These are phyloP conservation scores for Urocolius indicus DNA, from an alignment of 2,113 vertebrate genomes.

Conservation along the genomic window DNA sequence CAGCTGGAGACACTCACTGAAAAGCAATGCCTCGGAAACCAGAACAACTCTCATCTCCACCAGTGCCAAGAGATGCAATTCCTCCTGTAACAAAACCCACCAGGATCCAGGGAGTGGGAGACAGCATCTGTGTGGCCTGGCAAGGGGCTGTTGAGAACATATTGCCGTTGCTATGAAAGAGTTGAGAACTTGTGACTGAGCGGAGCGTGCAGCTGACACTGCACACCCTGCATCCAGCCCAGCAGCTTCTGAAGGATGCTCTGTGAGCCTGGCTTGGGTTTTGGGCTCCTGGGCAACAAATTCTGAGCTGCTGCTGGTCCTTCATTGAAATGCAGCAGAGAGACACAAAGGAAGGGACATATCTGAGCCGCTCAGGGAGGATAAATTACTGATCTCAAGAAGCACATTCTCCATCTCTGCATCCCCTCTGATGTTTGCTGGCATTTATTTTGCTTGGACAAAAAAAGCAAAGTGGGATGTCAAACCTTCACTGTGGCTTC, in stretches of 20 bases:
- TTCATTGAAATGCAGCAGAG: background rate
- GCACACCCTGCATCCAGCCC: background rate
- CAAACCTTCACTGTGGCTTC: background rate
- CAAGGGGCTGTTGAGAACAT: constrained; percentile 70
- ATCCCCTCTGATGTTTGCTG: background rate
- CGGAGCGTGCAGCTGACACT: background rate
- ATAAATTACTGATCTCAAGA: background rate
- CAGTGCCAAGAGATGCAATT: constrained; percentile 39
- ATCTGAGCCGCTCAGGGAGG: background rate
- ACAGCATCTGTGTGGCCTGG: constrained; percentile 64
- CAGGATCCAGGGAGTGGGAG: background rate
- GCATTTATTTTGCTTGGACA: background rate
- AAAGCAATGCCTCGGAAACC: constrained; percentile 56
- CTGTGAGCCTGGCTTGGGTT: background rate
- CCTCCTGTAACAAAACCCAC: constrained; percentile 57
- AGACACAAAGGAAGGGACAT: accelerated
- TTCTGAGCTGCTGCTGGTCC: background rate
- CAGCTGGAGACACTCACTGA: constrained; percentile 63
- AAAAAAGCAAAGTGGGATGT: background rate
- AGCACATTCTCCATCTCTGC: background rate
- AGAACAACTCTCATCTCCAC: background rate
- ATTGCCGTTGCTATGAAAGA: constrained; percentile 28
- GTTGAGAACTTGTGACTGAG: constrained; percentile 74
- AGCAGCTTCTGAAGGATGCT: background rate
- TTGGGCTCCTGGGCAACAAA: background rate